Evolutionary conservation across 1,140 invertebrate genomes (phyloP), one percentile per base, ranked within the genome.

Genomic region (Drosophila lacertosa): DNA sequence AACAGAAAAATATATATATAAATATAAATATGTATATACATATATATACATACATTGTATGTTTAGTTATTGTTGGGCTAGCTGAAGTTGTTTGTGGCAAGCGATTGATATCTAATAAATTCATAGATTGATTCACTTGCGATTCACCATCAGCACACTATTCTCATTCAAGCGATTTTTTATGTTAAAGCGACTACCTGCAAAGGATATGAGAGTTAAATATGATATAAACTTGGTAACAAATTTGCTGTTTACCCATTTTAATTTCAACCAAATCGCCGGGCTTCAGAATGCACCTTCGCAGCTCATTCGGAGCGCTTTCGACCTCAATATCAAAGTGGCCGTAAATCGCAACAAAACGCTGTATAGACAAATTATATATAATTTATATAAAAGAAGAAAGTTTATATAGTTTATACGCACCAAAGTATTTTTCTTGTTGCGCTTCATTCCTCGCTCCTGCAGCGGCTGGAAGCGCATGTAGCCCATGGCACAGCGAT

Each of bases 251-350:
- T 40, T 47, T 66, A 86, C 86, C 77, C 13, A 59, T 69, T 15
- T 71, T 59, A n/a, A 89, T 68, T 16, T 89, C 72, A 4, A 83
- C 40, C 60, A 89, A 69, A 35, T 89, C 86, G 1, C 86, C 86
- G 2, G 54, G n/a, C 18, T 63, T 58, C 29, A 89, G 15, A 0
- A 50, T 33, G 3, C 15, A 10, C 3, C 40, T 6, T 16, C 66
- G 63, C 2, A 11, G 13, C 3, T 7, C 15, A 2, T 2, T 37
- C 26, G 24, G 4, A 24, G 9, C 32, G 6, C 29, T 16, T 2
- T 32, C 0, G 1, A 22, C 48, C 4, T 76, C 42, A 2, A 90
- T 7, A 1, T 45, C 7, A 44, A 90, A 73, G 13, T 74, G 20
- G 0, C 88, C 88, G 42, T 45, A 35, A 4, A 83, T 48, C 2